Evolutionary conservation across 23 tunicate species (phyloP).

Genomic region (Botrylloides violaceus): DNA sequence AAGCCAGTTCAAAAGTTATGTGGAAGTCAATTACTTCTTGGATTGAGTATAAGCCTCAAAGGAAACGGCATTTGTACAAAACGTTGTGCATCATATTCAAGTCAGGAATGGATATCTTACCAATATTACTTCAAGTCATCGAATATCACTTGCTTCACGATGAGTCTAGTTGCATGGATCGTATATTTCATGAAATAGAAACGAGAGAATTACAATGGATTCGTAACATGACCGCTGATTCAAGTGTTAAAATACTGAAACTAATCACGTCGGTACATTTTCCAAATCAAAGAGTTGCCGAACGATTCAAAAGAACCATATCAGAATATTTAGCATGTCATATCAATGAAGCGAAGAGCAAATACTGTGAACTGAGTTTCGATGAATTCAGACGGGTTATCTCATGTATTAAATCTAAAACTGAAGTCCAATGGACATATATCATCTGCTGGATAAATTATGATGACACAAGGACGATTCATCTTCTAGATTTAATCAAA

Average conservation of each 20-base stretch:
- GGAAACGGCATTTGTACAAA: neutral
- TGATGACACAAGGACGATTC: neutral
- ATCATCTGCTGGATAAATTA: neutral
- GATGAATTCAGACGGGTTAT: neutral
- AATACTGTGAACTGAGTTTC: neutral
- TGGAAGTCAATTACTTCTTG: neutral
- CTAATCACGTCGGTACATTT: neutral
- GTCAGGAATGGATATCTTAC: neutral
- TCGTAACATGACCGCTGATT: neutral
- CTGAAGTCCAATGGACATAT: neutral
- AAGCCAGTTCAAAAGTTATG: neutral
- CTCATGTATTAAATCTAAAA: neutral
- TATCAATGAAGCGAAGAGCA: neutral
- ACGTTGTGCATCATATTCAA: neutral
- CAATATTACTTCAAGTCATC: neutral
- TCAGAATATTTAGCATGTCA: neutral
- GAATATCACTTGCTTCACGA: neutral
- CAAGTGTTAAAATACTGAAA: neutral
- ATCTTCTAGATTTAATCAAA: neutral
- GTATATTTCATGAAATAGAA: neutral
- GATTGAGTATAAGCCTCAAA: neutral
- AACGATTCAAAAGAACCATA: neutral
- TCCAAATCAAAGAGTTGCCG: neutral
- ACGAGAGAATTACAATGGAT: neutral
- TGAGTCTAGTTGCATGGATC: neutral